Conservation (phyloP, 2,888 invertebrate species). For the Brenthis daphne region DNA sequence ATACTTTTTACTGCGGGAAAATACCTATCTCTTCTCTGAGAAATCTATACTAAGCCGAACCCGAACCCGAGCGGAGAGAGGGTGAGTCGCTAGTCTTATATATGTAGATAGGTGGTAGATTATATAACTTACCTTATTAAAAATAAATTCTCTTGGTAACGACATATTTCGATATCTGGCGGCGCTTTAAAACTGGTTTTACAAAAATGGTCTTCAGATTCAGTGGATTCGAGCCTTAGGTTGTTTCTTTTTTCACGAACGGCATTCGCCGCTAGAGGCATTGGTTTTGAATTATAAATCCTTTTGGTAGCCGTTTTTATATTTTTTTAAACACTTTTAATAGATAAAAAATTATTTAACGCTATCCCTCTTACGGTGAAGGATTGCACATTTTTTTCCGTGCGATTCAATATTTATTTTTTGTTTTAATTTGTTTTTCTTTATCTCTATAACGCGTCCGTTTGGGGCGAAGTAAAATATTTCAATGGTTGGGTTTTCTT, state of each 20-base stretch:
- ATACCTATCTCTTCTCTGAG: too few species aligned
- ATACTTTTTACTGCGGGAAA: too few species aligned
- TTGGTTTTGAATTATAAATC: constrained; percentile 57
- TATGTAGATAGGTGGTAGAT: background rate
- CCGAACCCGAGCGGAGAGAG: too few species aligned
- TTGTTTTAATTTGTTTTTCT: background rate
- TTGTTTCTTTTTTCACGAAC: constrained; percentile 50
- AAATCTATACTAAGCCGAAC: too few species aligned
- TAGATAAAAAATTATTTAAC: constrained; percentile 40
- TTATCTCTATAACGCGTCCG: constrained; percentile 24
- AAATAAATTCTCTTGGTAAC: constrained; percentile 83
- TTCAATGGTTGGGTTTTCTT: constrained; percentile 27
- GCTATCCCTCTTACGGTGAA: constrained; percentile 33
- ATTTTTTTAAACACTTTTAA: constrained; percentile 48
- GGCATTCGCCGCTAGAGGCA: constrained; percentile 69
- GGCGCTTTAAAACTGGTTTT: constrained; percentile 63
- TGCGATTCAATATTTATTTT: constrained; percentile 1
- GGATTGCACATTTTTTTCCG: constrained; percentile 33
- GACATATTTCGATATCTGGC: constrained; percentile 76
- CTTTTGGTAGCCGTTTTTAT: constrained; percentile 64
- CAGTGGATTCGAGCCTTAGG: constrained; percentile 64
- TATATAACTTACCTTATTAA: constrained; percentile 75
- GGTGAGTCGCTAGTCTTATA: background rate
- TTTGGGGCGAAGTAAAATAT: constrained; percentile 15
- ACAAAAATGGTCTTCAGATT: constrained; percentile 70